Conservation (phyloP, 1,140 invertebrate genomes). For the Hyles euphorbiae region DNA sequence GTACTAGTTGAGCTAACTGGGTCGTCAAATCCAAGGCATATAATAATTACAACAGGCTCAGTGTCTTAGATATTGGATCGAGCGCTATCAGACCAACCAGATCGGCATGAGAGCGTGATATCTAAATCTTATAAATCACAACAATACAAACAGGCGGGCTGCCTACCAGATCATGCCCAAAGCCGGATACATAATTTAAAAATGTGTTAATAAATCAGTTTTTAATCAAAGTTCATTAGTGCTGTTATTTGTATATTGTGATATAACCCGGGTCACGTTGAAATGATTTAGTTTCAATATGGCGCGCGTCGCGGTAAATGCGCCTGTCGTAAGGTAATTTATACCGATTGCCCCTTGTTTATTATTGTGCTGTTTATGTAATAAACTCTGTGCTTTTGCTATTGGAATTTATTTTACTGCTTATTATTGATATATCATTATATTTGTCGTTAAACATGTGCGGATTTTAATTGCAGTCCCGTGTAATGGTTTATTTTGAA, state of each 20-base stretch:
- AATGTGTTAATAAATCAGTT: slow-evolving; percentile 40
- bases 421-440: slow-evolving; percentile 21
- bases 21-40: slow-evolving; percentile 1
- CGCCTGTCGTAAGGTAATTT: slow-evolving; percentile 51
- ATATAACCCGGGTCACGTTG: slow-evolving; percentile 36
- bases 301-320: slow-evolving; percentile 49
- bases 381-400: slow-evolving; percentile 42
- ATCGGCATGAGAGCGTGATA: slow-evolving; percentile 18
- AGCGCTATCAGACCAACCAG: slow-evolving; percentile 2
- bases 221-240: slow-evolving; percentile 63
- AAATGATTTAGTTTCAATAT: slow-evolving; percentile 67
- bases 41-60: slow-evolving; percentile 6
- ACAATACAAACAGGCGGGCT: slow-evolving; percentile 16
- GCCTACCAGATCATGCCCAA: not conserved
- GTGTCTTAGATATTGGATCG: slow-evolving; percentile 4
- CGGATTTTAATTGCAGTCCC: not conserved
- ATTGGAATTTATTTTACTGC: slow-evolving; percentile 47
- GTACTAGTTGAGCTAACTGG: too few relatives aligned
- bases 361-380: slow-evolving; percentile 51
- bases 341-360: slow-evolving; percentile 53
- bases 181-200: slow-evolving; percentile 29
- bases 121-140: slow-evolving; percentile 27
- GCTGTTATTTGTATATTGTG: slow-evolving; percentile 47
- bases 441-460: slow-evolving; percentile 10
- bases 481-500: too few relatives aligned